Percentiles rank a stretch among this genome's conserved stretches.
phyloP scores from a whole-genome alignment of 2,888 invertebrate genomes.

The Cataglyphis altisquamis region DNA sequence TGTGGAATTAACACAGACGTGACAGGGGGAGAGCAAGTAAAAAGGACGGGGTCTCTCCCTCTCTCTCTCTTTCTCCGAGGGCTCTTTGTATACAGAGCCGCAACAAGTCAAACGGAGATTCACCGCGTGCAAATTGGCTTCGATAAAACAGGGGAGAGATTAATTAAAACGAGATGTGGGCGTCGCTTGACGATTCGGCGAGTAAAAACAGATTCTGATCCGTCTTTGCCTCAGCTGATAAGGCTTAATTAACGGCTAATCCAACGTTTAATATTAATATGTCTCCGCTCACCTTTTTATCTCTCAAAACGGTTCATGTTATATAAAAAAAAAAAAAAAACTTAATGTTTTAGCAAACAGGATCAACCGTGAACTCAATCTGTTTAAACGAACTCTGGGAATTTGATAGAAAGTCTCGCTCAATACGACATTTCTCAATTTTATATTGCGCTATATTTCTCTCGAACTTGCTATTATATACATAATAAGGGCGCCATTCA shows the following conservation, averaged over 20 bases:
- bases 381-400: neutral
- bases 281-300: neutral
- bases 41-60: slow-evolving; percentile 45
- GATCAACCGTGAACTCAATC: neutral
- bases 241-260: slow-evolving; percentile 5
- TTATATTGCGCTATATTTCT: slow-evolving; percentile 5
- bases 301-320: neutral
- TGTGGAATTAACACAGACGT: slow-evolving; percentile 76
- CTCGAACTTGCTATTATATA: neutral
- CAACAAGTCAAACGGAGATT: slow-evolving; percentile 3
- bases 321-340: neutral
- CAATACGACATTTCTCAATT: neutral
- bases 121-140: neutral
- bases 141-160: neutral
- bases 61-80: neutral
- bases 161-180: neutral
- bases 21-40: slow-evolving; percentile 66
- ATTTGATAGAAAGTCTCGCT: neutral
- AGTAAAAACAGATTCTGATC: neutral
- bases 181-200: neutral
- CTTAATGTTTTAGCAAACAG: neutral
- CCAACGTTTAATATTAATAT: slow-evolving; percentile 5
- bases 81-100: slow-evolving; percentile 3
- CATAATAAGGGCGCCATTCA: neutral
- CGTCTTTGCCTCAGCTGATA: neutral